Conservation (phyloP, 2,113 vertebrate species). For the Charina bottae region DNA sequence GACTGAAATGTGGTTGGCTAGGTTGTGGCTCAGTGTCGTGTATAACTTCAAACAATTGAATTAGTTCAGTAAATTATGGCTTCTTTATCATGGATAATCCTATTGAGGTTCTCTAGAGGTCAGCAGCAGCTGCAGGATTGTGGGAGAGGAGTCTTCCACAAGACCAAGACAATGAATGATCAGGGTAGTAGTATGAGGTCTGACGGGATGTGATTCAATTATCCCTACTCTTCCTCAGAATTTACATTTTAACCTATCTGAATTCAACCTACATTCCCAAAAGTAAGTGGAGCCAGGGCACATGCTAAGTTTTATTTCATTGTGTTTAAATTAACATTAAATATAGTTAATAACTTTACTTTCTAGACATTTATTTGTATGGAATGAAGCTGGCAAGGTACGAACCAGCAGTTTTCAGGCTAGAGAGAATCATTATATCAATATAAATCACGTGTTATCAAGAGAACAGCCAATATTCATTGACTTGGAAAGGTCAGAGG, state of each 20-base stretch:
- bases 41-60: no score
- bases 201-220: not conserved
- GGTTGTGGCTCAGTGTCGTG: not conserved
- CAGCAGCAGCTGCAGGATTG: not conserved
- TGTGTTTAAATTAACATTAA: not conserved
- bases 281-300: not conserved
- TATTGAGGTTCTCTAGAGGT: not conserved
- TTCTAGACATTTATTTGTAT: not conserved
- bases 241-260: no score
- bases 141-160: not conserved
- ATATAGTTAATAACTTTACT: not conserved
- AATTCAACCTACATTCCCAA: no score
- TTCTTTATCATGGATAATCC: no score
- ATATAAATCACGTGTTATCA: not conserved
- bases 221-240: no score
- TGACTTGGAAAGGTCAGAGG: not conserved
- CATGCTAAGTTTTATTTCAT: not conserved
- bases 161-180: not conserved
- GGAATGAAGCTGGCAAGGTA: not conserved
- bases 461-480: not conserved
- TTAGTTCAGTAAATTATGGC: not conserved
- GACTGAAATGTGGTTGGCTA: not conserved
- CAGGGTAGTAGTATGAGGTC: not conserved
- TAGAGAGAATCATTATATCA: not conserved
- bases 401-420: not conserved